Evolutionary conservation across 2,888 invertebrate species (phyloP).

Genomic region (Polyommatus icarus): DNA sequence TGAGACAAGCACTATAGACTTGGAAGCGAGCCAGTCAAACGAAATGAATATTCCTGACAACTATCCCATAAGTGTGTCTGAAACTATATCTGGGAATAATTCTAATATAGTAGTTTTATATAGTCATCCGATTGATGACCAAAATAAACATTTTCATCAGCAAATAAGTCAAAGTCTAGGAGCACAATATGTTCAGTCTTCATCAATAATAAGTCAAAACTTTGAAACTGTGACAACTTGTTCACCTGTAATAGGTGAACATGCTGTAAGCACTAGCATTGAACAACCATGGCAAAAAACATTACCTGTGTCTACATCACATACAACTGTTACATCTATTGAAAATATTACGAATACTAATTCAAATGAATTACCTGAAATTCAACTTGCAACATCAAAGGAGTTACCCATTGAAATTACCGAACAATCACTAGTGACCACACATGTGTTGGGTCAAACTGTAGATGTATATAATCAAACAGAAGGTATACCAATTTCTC

Average conservation of each 20-base stretch:
- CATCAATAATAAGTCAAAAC: conserved; percentile 68
- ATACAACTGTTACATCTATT: conserved; percentile 36
- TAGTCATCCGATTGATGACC: conserved; percentile 80
- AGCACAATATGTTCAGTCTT: conserved; percentile 65
- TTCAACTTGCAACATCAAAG: conserved; percentile 36
- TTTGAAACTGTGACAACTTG: conserved; percentile 67
- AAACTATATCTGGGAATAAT: conserved; percentile 72
- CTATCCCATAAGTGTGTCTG: conserved; percentile 78
- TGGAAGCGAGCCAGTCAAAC: conserved; percentile 66
- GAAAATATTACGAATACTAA: conserved; percentile 35
- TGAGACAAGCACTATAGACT: conserved; percentile 58
- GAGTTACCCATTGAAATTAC: conserved; percentile 33
- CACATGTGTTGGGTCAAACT: conserved; percentile 21
- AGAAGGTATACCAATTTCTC: conserved; percentile 20
- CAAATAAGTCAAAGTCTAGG: conserved; percentile 63
- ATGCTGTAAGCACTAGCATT: conserved; percentile 56
- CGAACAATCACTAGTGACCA: conserved; percentile 20
- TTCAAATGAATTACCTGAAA: conserved; percentile 38
- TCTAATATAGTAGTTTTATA: conserved; percentile 84
- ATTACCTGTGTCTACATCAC: conserved; percentile 37
- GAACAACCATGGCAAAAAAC: conserved; percentile 58
- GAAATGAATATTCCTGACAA: conserved; percentile 83
- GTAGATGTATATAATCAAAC: conserved; percentile 23
- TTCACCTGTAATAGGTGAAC: conserved; percentile 73
- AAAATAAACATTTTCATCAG: conserved; percentile 78